Percentiles rank a stretch among this genome's conserved stretches.
Evolutionary conservation across 2,797 vertebrate genomes (phyloP).

Genomic region (Poeciliopsis presidionis): DNA sequence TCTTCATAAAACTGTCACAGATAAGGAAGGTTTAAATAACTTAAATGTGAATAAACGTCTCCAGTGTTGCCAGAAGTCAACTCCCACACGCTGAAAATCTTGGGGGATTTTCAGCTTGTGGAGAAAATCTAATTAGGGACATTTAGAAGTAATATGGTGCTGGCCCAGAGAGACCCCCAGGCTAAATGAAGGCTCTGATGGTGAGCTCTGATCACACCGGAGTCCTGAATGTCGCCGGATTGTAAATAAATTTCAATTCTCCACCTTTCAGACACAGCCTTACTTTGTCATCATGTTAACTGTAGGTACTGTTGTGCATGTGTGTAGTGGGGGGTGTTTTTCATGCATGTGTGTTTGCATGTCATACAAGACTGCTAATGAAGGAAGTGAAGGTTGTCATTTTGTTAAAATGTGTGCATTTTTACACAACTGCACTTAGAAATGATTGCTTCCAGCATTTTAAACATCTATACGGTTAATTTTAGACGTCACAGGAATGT

Average conservation of each 20-base stretch:
- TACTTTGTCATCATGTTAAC: conserved; percentile 89
- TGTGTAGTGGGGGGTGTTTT: not conserved
- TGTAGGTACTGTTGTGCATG: conserved; percentile 78
- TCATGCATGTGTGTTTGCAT: conserved; percentile 27
- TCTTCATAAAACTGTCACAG: conserved; percentile 51
- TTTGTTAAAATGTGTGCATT: conserved; percentile 7
- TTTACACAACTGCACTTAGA: not conserved
- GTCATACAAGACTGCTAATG: not conserved
- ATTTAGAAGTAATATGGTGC: conserved; percentile 65
- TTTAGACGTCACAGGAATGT: not conserved
- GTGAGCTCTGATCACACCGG: conserved; percentile 21
- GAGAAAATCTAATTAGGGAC: conserved; percentile 73
- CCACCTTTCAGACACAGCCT: conserved; percentile 73
- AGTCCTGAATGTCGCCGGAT: conserved; percentile 22
- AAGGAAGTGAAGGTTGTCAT: conserved; percentile 17
- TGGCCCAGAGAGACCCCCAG: conserved; percentile 49
- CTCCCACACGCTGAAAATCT: conserved; percentile 55
- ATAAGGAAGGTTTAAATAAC: conserved; percentile 62
- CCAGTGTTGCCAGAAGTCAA: conserved; percentile 54
- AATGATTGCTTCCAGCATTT: not conserved
- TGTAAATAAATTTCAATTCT: conserved; percentile 42
- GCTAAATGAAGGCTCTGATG: conserved; percentile 27
- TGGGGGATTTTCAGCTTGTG: conserved; percentile 62
- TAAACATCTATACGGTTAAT: not conserved
- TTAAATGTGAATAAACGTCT: conserved; percentile 66